Evolutionary conservation across 2,888 invertebrate genomes (phyloP), one percentile per base, ranked within the genome.

Genomic region (Acleris sparsana): DNA sequence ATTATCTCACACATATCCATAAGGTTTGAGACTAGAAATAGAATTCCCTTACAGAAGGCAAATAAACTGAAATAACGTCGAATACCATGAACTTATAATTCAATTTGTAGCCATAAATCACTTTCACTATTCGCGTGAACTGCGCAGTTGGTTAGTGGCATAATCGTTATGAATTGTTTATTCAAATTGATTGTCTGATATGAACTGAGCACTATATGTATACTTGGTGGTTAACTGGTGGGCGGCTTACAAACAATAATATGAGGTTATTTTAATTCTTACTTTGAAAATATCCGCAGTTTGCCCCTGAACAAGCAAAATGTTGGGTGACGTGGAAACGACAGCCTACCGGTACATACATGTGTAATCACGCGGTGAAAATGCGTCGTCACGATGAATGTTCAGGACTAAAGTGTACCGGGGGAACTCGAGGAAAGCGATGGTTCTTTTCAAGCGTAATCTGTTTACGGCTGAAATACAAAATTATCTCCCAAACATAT

Each of bases 401-500:
- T 73, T 69, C 65, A 74, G 72, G 76, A 76, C 80, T 79, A 82
- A 80, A 80, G 75, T 79, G 77, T 76, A 77, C 72, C 68, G 69
- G 74, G 75, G 76, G 72, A 78, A 80, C 76, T 81, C 77, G 65
- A 71, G 75, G 71, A 83, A 82, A 85, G 82, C 80, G 85, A 85
- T 85, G 84, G 82, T 88, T 89, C 88, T 89, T 91, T 89, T 89
- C 85, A 89, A 83, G 84, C 83, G 80, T 91, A 89, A 91, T 91
- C 90, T 90, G 88, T 89, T 91, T 89, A 90, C 85, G 86, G 88
- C 85, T 88, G 89, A 91, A 90, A 90, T 89, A 92, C 89, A 87
- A 92, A 92, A 92, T 92, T 89, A 92, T 92, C 91, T 90, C 73
- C 81, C 84, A 82, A 91, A 90, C 92, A 92, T 92, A 91, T 91